A percentile compares a stretch with the other conserved stretches of the same genome.
These are phyloP conservation scores for Pyrochroa serraticornis DNA, from an alignment of 2,888 invertebrate species.

Conservation along the genomic window DNA sequence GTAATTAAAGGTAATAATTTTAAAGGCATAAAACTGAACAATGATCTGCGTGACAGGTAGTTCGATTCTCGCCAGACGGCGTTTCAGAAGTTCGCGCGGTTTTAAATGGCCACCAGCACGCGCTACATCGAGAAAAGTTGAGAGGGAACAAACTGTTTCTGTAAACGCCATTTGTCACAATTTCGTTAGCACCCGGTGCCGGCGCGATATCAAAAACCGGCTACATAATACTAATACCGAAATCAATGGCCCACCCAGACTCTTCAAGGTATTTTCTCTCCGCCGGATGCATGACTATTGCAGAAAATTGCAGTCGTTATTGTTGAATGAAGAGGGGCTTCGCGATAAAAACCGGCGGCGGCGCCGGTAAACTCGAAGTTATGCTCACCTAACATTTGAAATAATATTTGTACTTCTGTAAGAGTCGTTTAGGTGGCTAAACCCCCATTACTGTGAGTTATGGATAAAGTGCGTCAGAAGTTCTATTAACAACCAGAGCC, in stretches of 20 bases:
- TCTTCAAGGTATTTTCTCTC: constrained; percentile 6
- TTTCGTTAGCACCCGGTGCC: constrained; percentile 44
- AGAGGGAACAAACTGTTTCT: constrained; percentile 43
- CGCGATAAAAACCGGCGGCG: constrained; percentile 4
- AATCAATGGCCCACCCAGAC: constrained; percentile 5
- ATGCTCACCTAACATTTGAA: constrained; percentile 8
- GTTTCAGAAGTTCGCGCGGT: constrained; percentile 44
- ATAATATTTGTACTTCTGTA: constrained; percentile 22
- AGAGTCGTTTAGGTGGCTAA: constrained; percentile 25
- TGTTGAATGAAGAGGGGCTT: no score
- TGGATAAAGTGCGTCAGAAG: constrained; percentile 52
- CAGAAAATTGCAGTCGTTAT: no score
- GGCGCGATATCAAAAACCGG: constrained; percentile 27
- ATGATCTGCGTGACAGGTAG: constrained; percentile 40
- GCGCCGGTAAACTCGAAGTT: constrained; percentile 11
- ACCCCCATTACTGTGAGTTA: constrained; percentile 33
- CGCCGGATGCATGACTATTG: no score
- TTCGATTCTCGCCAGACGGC: constrained; percentile 39
- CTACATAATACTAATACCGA: constrained; percentile 21
- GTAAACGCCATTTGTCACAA: constrained; percentile 47
- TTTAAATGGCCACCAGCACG: constrained; percentile 44
- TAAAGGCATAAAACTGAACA: constrained; percentile 26
- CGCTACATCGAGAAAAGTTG: constrained; percentile 44
- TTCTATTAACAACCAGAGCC: constrained; percentile 52
- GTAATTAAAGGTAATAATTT: constrained; percentile 15